Base-by-base conservation (phyloP, 92 coral and sea anemone species). In the Epizoanthus scotinus region DNA sequence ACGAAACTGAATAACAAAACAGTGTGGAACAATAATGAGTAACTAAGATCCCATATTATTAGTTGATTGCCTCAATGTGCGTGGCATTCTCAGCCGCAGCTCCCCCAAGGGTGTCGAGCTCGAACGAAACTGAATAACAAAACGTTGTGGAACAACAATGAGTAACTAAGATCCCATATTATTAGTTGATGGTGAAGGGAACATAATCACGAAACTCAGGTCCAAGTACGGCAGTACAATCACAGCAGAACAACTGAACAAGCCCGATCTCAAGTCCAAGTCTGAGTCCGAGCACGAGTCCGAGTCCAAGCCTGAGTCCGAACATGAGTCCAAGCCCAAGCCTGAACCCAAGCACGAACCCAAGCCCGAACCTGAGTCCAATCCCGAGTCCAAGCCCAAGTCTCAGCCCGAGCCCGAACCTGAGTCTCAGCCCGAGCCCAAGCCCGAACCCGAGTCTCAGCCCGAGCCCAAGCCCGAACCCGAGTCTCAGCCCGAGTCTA, bases 31-130 rank as follows among this genome's bases (percentile, higher is more conserved):
- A 19, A 22, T 38, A 19, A 73, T 50, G 47, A 44, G 18, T 42
- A 13, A 47, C 52, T 47, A 47, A 15, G 53, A 17, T 47, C 2
- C 18, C 2, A 14, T 31, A 83, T 14, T 28, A 44, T 84, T 27
- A 81, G 56, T 44, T 70, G 64, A 10, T 85, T n/a, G 98, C 99
- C 62, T 96, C 99, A 17, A 90, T 89, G 10, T 94, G 94, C 34
- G 87, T 69, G 0, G 93, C 99, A 60, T 83, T 93, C 60, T 96
- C 98, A 14, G 98, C 96, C 42, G 99, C 99, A 26, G 71, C 82
- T 60, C 88, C 92, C 13, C 98, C 99, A 71, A 96, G 86, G 49
- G 90, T 59, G 79, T 96, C 94, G 40, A 96, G 78, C 67, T 93
- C 92, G 77, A 94, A 96, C 34, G 94, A 87, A 70, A 96, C 99